Evolutionary conservation across 2,113 vertebrate species (phyloP).

Genomic region (Gorsachius goisagi): DNA sequence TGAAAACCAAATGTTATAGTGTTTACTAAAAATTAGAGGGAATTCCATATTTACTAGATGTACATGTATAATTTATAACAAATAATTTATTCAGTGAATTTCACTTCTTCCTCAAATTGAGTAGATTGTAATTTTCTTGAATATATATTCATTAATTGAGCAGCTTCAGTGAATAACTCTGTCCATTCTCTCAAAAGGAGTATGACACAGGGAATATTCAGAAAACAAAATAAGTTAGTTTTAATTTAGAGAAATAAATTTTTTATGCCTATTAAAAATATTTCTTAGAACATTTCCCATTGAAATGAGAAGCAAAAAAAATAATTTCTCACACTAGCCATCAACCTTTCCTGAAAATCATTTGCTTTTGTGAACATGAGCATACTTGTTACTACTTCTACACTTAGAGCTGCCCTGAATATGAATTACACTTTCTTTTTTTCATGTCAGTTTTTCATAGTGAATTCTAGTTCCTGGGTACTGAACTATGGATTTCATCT

Average conservation of each 20-base stretch:
- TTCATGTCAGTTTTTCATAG: not conserved
- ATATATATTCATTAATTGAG: conserved; percentile 30
- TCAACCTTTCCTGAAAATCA: not conserved
- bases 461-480: not conserved
- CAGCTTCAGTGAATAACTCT: not conserved
- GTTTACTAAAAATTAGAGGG: conserved; percentile 23
- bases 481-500: not conserved
- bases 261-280: not conserved
- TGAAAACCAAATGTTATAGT: conserved; percentile 25
- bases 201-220: not conserved
- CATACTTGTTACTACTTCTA: not conserved
- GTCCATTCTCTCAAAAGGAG: not conserved
- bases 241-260: not conserved
- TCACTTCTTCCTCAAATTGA: not conserved
- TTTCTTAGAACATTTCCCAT: not conserved
- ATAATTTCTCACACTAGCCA: not conserved
- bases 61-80: conserved; percentile 50
- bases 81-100: conserved; percentile 40
- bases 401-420: not conserved
- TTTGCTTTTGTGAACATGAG: not conserved
- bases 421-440: not conserved
- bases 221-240: not conserved
- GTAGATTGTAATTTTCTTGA: conserved; percentile 13
- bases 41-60: conserved; percentile 5
- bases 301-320: not conserved